A percentile compares a stretch with the other conserved stretches of the same genome.
phyloP scores from a whole-genome alignment of 2,888 invertebrate genomes.

The Aradus depressus region DNA sequence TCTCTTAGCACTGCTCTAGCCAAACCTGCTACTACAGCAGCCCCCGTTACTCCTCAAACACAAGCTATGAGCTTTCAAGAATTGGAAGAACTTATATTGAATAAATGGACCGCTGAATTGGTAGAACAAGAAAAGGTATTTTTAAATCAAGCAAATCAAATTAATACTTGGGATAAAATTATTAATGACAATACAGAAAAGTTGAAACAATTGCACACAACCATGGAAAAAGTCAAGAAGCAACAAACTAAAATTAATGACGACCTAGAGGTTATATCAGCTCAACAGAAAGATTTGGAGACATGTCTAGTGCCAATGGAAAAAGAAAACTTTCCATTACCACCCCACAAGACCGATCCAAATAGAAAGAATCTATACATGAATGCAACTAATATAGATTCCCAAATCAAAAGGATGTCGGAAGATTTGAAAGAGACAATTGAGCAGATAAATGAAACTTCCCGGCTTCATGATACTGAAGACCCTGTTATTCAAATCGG shows the following conservation, averaged over 20 bases:
- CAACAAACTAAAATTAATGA: conserved; percentile 85
- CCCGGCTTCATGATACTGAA: conserved; percentile 65
- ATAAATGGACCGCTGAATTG: conserved; percentile 86
- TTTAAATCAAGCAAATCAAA: conserved; percentile 85
- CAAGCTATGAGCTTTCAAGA: conserved; percentile 62
- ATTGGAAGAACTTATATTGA: conserved; percentile 71
- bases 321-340: conserved; percentile 53
- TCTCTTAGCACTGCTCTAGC: conserved; percentile 33
- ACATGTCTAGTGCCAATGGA: conserved; percentile 77
- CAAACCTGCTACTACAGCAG: conserved; percentile 36
- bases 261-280: conserved; percentile 83
- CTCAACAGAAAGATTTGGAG: conserved; percentile 86
- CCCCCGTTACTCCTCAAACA: conserved; percentile 31
- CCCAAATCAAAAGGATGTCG: conserved; percentile 86
- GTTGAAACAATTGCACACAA: conserved; percentile 9
- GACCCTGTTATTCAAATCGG: conserved; percentile 89
- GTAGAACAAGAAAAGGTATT: conserved; percentile 89
- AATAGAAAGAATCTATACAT: conserved; percentile 87
- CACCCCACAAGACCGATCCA: conserved; percentile 58
- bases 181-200: conserved; percentile 20
- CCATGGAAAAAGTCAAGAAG: conserved; percentile 19
- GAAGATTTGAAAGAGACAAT: conserved; percentile 92
- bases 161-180: conserved; percentile 85
- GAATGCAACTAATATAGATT: conserved; percentile 79
- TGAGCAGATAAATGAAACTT: conserved; percentile 82